Conservation (phyloP, 2,113 vertebrate species). For the Falco punctatus region DNA sequence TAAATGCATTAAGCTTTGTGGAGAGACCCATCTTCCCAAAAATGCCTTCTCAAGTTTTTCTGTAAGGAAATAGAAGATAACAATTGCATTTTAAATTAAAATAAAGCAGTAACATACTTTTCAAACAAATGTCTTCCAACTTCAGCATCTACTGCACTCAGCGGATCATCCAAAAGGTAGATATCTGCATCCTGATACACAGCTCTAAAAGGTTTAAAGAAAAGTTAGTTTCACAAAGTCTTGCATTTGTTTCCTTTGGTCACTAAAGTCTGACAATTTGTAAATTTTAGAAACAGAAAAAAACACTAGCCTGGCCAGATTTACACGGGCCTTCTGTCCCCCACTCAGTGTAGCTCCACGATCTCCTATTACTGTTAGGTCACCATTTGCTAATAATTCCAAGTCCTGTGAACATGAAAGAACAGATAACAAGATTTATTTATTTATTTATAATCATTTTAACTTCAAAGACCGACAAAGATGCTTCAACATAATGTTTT, state of each 20-base stretch:
- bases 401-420: constrained; percentile 80
- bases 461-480: neutral
- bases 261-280: neutral
- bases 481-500: neutral
- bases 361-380: constrained; percentile 90
- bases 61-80: neutral
- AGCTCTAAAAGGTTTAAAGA: constrained; percentile 76
- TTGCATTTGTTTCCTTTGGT: neutral
- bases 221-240: neutral
- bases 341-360: constrained; percentile 91
- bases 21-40: neutral
- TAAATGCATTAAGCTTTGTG: neutral
- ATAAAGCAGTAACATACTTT: constrained; percentile 78
- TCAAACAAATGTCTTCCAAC: constrained; percentile 93
- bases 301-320: constrained; percentile 84
- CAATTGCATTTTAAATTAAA: neutral
- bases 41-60: neutral
- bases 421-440: neutral
- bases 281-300: neutral
- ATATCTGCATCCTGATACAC: constrained; percentile 96
- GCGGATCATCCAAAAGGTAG: constrained; percentile 93
- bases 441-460: neutral
- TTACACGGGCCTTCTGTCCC: constrained; percentile 93
- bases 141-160: constrained; percentile 95
- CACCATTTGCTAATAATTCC: constrained; percentile 86